Evolutionary conservation across 2,888 invertebrate genomes (phyloP), one percentile per base, ranked within the genome.

Genomic region (Lypha dubia): DNA sequence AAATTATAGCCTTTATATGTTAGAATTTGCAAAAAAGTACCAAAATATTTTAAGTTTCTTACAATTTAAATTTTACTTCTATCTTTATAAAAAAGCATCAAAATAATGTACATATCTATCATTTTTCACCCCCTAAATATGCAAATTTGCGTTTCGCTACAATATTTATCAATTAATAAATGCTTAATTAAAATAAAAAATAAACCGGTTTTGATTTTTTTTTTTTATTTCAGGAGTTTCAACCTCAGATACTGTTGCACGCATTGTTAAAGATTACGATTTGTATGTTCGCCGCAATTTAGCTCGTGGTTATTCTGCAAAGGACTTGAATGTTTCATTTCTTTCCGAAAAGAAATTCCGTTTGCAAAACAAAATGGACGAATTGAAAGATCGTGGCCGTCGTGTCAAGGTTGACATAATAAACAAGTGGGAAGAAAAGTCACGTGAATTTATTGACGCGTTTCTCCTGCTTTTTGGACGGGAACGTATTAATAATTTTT

Each of bases 211-310:
- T n/a, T n/a, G n/a, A n/a, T n/a, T 1, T 35, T 53, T 60, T 67
- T 63, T 46, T 17, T 46, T 46, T 67, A 71, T 86, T 86, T 38
- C 90, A 94, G 95, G 96, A n/a, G 98, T 99, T n/a, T 99, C 99
- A 5, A 99, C 99, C n/a, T 98, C 98, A 15, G 99, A 99, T 90
- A 97, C 99, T 86, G 99, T 99, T 49, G 98, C 98, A 73, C 94
- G 99, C 88, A 99, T 99, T 91, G 98, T 99, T 32, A 95, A 97
- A 90, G 99, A 99, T 93, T 99, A 99, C 93, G 99, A 99, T 93
- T 95, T 98, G 86, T 99, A 99, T 93, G 98, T 99, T 74, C 94
- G 99, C 87, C 94, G 99, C 87, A 99, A 99, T 93, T 94, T 99
- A 86, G 97, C 98, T 41, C 94, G 99, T 70, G 99, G 99, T 0